Evolutionary conservation across 2,888 invertebrate species (phyloP).

Genomic region (Hypselothyrea guttata): DNA sequence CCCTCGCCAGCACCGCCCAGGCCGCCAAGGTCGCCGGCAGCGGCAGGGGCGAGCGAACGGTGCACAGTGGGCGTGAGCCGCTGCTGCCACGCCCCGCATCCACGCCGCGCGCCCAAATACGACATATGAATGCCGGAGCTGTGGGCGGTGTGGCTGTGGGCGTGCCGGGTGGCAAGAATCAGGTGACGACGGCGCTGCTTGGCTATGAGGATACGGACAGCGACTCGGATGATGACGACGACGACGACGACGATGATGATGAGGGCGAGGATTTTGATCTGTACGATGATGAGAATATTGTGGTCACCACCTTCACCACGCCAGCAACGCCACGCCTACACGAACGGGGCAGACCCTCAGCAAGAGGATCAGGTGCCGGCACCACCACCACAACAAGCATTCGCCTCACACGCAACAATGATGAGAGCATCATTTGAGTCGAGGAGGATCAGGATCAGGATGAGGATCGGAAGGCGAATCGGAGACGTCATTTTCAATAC

Average conservation of each 20-base stretch:
- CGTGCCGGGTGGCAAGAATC: slow-evolving; percentile 83
- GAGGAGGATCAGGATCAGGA: slow-evolving; percentile 53
- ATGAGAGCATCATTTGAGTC: slow-evolving; percentile 82
- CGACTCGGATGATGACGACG: slow-evolving; percentile 75
- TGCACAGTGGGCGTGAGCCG: slow-evolving; percentile 82
- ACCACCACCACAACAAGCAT: slow-evolving; percentile 69
- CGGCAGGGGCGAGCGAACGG: slow-evolving; percentile 60
- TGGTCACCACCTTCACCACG: slow-evolving; percentile 79
- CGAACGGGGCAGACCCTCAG: slow-evolving; percentile 35
- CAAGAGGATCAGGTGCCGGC: slow-evolving; percentile 16
- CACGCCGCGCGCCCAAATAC: slow-evolving; percentile 85
- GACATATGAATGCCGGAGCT: slow-evolving; percentile 83
- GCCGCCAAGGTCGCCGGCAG: slow-evolving; percentile 64
- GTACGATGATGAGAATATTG: slow-evolving; percentile 82
- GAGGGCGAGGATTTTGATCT: slow-evolving; percentile 82
- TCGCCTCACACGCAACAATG: slow-evolving; percentile 78
- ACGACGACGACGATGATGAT: slow-evolving; percentile 77
- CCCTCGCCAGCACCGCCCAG: slow-evolving; percentile 75
- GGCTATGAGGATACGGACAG: slow-evolving; percentile 83
- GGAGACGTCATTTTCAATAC: slow-evolving; percentile 58
- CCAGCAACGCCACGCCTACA: slow-evolving; percentile 51
- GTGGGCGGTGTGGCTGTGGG: slow-evolving; percentile 51
- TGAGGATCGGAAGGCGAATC: slow-evolving; percentile 19
- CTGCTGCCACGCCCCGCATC: slow-evolving; percentile 85
- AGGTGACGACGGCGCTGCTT: slow-evolving; percentile 84